Conservation (phyloP, 2,888 invertebrate genomes). For the Melikaiella ostensackeni region DNA sequence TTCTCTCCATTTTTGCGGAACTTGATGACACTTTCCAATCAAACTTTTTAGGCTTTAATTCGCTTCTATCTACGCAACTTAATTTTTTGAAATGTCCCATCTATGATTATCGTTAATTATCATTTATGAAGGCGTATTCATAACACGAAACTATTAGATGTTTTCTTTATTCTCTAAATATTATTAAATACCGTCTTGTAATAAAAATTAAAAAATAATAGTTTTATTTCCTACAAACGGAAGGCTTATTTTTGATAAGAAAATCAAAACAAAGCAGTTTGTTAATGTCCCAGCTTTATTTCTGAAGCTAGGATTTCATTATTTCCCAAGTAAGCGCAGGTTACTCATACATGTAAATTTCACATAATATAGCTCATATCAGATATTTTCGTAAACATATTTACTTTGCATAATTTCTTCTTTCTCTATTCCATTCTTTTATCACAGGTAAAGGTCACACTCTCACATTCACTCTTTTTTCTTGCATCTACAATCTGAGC, state of each 20-base stretch:
- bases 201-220: not conserved
- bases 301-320: not conserved
- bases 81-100: not conserved
- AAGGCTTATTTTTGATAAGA: too few relatives aligned
- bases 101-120: not conserved
- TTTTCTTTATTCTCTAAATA: not conserved
- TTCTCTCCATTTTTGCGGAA: too few relatives aligned
- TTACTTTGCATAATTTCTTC: conserved; percentile 1
- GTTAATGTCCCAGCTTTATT: not conserved
- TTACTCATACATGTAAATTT: conserved; percentile 6
- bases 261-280: not conserved
- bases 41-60: too few relatives aligned
- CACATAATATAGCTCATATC: not conserved
- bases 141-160: not conserved
- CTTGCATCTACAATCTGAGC: not conserved
- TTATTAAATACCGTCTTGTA: not conserved
- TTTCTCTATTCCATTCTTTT: conserved; percentile 2
- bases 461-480: conserved; percentile 7
- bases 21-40: too few relatives aligned
- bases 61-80: not conserved
- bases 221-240: too few relatives aligned
- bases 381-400: not conserved
- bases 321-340: conserved; percentile 11
- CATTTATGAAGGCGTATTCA: not conserved
- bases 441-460: conserved; percentile 31